These are phyloP conservation scores for Parotocinclus haroldoi DNA, from an alignment of 2,797 vertebrate species.

Conservation along the genomic window DNA sequence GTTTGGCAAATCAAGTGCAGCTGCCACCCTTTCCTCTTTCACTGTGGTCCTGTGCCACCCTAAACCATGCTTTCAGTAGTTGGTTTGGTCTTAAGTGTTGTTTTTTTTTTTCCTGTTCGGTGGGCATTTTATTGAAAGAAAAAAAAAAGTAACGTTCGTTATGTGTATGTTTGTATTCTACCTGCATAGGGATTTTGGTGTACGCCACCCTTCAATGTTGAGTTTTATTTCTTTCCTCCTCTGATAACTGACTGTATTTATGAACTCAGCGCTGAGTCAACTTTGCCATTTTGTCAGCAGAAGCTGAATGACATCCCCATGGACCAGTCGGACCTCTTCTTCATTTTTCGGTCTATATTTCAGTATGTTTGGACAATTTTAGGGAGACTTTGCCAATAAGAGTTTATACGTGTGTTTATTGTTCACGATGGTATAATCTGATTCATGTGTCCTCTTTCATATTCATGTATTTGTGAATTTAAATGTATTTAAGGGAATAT, in stretches of 20 bases:
- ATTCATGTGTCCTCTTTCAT: slow-evolving; percentile 17
- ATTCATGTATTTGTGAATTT: not conserved
- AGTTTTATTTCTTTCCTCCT: slow-evolving; percentile 41
- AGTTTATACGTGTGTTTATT: slow-evolving; percentile 21
- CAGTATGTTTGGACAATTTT: slow-evolving; percentile 6
- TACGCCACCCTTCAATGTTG: slow-evolving; percentile 61
- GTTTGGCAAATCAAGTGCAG: slow-evolving; percentile 77
- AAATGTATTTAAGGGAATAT: slow-evolving; percentile 3
- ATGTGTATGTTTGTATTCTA: slow-evolving; percentile 57
- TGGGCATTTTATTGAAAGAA: slow-evolving; percentile 61
- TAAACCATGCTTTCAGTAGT: slow-evolving; percentile 71
- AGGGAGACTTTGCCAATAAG: slow-evolving; percentile 28
- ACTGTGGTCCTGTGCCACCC: slow-evolving; percentile 68
- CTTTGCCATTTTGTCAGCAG: slow-evolving; percentile 52
- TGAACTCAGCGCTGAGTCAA: slow-evolving; percentile 57
- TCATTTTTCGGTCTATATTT: not conserved
- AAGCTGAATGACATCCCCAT: slow-evolving; percentile 43
- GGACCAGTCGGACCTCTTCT: slow-evolving; percentile 34
- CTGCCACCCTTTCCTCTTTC: slow-evolving; percentile 61
- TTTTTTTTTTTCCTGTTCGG: slow-evolving; percentile 62
- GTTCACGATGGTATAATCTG: slow-evolving; percentile 16
- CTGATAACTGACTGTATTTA: slow-evolving; percentile 43
- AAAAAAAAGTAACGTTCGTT: slow-evolving; percentile 64
- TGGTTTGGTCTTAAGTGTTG: slow-evolving; percentile 67
- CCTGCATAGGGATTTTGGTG: slow-evolving; percentile 63